phyloP scores from a whole-genome alignment of 2,888 invertebrate species.

The Erebia palarica region DNA sequence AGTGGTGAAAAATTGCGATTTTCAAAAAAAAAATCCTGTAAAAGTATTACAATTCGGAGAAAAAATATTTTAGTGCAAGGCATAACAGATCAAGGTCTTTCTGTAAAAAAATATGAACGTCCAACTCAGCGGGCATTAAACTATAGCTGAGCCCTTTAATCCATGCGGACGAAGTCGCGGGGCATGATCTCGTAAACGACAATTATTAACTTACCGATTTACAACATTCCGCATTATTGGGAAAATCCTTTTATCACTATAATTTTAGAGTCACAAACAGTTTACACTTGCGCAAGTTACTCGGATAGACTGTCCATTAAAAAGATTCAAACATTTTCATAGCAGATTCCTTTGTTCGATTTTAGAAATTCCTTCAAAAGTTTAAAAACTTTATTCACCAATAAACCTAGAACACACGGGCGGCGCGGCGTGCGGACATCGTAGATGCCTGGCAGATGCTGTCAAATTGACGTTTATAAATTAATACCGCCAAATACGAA shows the following conservation, averaged over 20 bases:
- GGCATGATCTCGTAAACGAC: too few species aligned
- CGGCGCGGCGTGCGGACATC: too few species aligned
- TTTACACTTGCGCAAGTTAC: neutral
- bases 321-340: neutral
- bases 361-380: neutral
- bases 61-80: too few species aligned
- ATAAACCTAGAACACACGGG: neutral
- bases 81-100: too few species aligned
- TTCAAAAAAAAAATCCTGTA: too few species aligned
- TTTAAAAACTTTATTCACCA: neutral
- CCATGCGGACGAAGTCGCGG: too few species aligned
- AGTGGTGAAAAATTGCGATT: too few species aligned
- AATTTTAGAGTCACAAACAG: neutral
- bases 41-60: too few species aligned
- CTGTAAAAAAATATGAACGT: too few species aligned
- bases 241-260: neutral
- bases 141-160: too few species aligned
- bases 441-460: neutral
- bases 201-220: conserved; percentile 9
- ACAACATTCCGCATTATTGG: neutral
- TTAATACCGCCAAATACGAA: too few species aligned
- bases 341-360: conserved; percentile 4
- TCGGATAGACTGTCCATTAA: neutral
- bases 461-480: neutral
- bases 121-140: too few species aligned